Evolutionary conservation across 1,140 invertebrate genomes (phyloP), one percentile per base, ranked within the genome.

Genomic region (Manduca sexta): DNA sequence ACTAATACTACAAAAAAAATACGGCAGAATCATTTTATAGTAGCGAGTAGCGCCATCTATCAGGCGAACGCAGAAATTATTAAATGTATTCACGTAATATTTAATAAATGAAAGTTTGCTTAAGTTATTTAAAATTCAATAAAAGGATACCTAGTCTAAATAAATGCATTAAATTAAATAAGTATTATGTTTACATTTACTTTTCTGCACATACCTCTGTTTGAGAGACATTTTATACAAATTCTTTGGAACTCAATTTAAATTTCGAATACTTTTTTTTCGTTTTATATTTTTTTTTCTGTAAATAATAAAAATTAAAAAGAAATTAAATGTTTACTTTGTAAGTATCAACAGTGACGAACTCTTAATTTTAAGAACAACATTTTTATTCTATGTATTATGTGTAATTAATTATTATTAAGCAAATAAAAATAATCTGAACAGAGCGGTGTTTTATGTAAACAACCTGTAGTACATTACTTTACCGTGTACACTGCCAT

Each of bases 391-490:
- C 45, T 45, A 51, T 26, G 29, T 50, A 51, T 29, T 39, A 35
- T 35, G 14, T 35, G n/a, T 35, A 35, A n/a, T 35, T 12, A 14
- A 35, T 35, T 35, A 6, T 12, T n/a, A 35, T 12, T 61, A 63
- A 69, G 56, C n/a, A 66, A 69, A 69, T 66, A 64, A 69, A 72
- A 68, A 56, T 55, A 46, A 60, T 63, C 52, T 61, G 53, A 57
- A 52, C 42, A 47, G 40, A 37, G 15, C 14, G 10, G 21, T 55
- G 34, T 52, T 45, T 39, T 40, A 38, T 17, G 7, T 7, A 10
- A 39, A 29, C 14, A 2, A 38, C 10, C 18, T 17, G 11, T 16
- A 13, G 21, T 26, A 8, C 21, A 8, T 1, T 47, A 50, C 13
- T 41, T 43, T 45, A 31, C 37, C 1, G 0, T 11, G 31, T 38